Base-by-base conservation (phyloP, 2,888 invertebrate species). In the Polymixis flavicincta region DNA sequence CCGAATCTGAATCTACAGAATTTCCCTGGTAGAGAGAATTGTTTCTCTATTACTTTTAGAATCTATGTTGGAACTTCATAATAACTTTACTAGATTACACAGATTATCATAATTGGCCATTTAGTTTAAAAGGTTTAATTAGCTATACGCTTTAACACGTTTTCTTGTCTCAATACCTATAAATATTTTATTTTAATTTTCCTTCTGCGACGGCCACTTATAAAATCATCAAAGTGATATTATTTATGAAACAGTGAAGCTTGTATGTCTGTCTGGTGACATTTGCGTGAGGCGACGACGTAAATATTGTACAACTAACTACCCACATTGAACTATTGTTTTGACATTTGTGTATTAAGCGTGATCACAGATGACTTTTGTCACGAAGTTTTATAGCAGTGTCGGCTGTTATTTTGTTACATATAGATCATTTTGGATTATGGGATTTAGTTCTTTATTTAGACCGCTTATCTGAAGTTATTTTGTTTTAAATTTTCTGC, bases 241-340 rank as follows among this genome's bases (percentile, higher is more conserved):
- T 54, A 72, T 73, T 72, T 72, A 82, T 73, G 52, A 67, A 25
- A 22, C 14, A 52, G 6, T 48, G 45, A 45, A 65, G 57, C 71
- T 71, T 69, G 76, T 68, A 11, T 57, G 66, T 71, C 64, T 54
- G 71, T 71, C 66, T 67, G 32, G 54, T 85, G 85, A 85, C 87
- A 87, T 85, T 86, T 82, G 87, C 88, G 85, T 88, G 87, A 67
- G 69, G 79, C 42, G 71, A 72, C 68, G n/a, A 68, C 69, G 25
- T 76, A 68, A 74, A 78, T 76, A 78, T 71, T 75, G 54, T 71
- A 87, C 42, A 75, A 57, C 67, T 63, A 75, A 57, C 67, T 63
- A 71, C 52, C 69, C 61, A 71, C 71, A 77, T 68, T 55, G 5
- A 48, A 63, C 45, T 57, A 75, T 78, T 83, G 76, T 83, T 83